Percentiles rank a stretch among this genome's conserved stretches.
Conservation (phyloP, 1,140 invertebrate species). For the Drosophila serrata region DNA sequence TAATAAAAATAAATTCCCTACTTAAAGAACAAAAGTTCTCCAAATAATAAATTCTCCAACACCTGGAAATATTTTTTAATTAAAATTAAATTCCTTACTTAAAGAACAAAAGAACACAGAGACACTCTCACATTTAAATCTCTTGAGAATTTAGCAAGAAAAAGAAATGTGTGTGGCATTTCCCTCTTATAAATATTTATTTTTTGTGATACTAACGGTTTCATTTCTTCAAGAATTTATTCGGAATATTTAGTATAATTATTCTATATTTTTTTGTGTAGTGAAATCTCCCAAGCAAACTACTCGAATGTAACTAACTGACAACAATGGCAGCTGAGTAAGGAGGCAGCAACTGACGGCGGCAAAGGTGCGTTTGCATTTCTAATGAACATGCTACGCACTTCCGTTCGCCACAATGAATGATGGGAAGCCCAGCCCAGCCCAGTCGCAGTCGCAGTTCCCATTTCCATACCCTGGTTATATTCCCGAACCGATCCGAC, state of each 20-base stretch:
- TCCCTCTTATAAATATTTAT: neutral
- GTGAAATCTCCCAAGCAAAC: slow-evolving; percentile 38
- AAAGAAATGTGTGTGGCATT: neutral
- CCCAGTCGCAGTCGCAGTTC: slow-evolving; percentile 11
- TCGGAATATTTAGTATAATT: neutral
- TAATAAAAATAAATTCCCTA: neutral
- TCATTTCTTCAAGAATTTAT: neutral
- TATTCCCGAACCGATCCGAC: slow-evolving; percentile 7
- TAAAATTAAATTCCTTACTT: no score
- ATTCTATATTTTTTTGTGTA: neutral
- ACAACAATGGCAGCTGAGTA: slow-evolving; percentile 37
- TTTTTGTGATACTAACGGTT: neutral
- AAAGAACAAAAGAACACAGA: neutral
- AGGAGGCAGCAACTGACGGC: neutral
- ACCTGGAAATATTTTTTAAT: neutral
- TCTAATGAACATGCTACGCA: slow-evolving; percentile 84
- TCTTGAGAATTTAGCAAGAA: neutral
- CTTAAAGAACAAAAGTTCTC: neutral
- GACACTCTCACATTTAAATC: neutral
- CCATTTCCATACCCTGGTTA: slow-evolving; percentile 25
- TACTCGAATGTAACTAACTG: slow-evolving; percentile 55
- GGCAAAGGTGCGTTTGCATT: slow-evolving; percentile 80
- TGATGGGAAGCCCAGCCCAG: slow-evolving; percentile 59
- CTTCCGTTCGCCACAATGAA: slow-evolving; percentile 78
- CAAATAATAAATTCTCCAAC: neutral